Conservation (phyloP, 2,797 vertebrate species). For the Zalophus californianus region DNA sequence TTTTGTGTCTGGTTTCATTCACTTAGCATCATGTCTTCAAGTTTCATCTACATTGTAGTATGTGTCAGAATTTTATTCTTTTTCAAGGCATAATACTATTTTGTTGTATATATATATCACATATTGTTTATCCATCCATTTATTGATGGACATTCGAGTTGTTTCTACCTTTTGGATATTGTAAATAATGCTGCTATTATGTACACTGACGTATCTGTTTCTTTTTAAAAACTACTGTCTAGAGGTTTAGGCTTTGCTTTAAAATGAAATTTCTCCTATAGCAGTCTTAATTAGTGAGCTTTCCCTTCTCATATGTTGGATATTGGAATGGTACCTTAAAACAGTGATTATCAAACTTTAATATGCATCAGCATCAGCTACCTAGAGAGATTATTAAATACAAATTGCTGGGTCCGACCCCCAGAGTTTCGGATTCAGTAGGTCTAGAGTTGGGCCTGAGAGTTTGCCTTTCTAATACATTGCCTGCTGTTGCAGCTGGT, state of each 20-base stretch:
- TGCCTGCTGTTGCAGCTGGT: neutral
- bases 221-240: neutral
- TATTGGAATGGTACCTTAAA: neutral
- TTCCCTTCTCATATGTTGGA: conserved; percentile 1
- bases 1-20: neutral
- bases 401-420: neutral
- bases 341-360: neutral
- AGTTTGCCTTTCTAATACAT: neutral
- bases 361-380: neutral
- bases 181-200: neutral
- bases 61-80: neutral
- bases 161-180: neutral
- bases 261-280: neutral
- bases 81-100: neutral
- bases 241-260: neutral
- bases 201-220: neutral
- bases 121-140: neutral
- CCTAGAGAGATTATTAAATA: neutral
- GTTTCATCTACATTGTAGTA: neutral
- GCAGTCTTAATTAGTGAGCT: neutral
- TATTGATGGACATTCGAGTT: neutral
- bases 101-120: neutral
- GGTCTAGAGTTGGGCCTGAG: neutral
- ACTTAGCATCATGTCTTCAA: neutral
- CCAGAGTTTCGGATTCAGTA: neutral